Evolutionary conservation across 2,113 vertebrate species (phyloP), one percentile per base, ranked within the genome.

Genomic region (Gadus chalcogrammus): DNA sequence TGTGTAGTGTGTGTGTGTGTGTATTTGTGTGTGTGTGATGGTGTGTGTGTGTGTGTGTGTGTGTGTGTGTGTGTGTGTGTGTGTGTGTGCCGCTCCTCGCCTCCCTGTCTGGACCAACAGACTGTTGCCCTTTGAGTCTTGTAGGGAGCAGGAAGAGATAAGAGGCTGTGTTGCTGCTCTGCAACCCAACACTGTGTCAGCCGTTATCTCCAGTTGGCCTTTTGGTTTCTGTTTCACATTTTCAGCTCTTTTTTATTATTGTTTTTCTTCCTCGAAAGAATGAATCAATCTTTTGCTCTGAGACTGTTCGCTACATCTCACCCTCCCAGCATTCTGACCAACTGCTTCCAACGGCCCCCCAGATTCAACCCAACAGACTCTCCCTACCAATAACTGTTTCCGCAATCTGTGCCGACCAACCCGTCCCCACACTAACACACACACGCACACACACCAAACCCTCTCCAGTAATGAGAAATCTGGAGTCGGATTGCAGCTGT

Each of bases 401-500:
- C 85, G 84, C 79, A 58, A 52, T 35, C 56, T 18, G 52, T 70
- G 75, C 78, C 73, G 68, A 76, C 76, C 42, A 42, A 42, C 42
- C 42, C 42, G 6, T 2, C 42, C 42, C 5, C 42, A 48, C 1
- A 9, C 42, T 11, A 4, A 35, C 31, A 35, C 31, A 31, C 28
- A 35, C 31, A 35, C 31, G 6, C 31, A 35, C 31, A 35, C 31
- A 35, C 31, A 35, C 31, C 31, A 35, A 35, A 35, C 31, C 42
- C 42, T 64, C 68, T 65, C 27, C 5, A 38, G 66, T 79, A 76
- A 83, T 83, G 77, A 85, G 80, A 71, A 77, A 85, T 79, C 72
- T 75, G 79, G 76, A 84, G 65, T 79, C 81, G 76, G 79, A 48
- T 71, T 22, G 76, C 82, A 86, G 82, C 84, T 81, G 82, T 88